These are phyloP conservation scores for Palloptera scutellata DNA, from an alignment of 2,888 invertebrate species.

Conservation along the genomic window DNA sequence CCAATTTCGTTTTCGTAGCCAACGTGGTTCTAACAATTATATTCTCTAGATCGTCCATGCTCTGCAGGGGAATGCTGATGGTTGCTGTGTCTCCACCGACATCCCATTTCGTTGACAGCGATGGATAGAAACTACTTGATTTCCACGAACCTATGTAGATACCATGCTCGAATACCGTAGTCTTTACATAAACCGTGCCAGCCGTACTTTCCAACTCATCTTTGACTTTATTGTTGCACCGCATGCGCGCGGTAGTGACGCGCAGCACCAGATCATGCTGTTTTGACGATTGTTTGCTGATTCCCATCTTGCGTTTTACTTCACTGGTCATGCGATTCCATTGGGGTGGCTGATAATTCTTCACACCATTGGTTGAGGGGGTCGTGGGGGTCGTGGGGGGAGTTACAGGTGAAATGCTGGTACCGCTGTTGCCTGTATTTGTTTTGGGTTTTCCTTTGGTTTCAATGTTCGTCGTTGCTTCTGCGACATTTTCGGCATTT, in stretches of 20 bases:
- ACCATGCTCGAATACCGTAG: conserved; percentile 76
- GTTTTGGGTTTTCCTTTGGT: conserved; percentile 26
- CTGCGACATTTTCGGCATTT: conserved; percentile 15
- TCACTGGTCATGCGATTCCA: conserved; percentile 58
- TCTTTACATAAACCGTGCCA: conserved; percentile 78
- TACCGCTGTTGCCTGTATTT: conserved; percentile 26
- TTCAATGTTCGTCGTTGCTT: conserved; percentile 5
- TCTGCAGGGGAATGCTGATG: conserved; percentile 54
- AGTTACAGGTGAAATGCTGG: conserved; percentile 21
- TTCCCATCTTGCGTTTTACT: conserved; percentile 58
- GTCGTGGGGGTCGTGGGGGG: conserved; percentile 21
- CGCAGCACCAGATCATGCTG: conserved; percentile 49
- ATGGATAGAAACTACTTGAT: conserved; percentile 76
- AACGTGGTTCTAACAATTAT: conserved; percentile 58
- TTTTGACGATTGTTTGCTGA: conserved; percentile 45
- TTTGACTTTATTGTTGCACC: conserved; percentile 63
- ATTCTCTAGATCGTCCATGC: conserved; percentile 52
- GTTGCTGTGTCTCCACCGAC: conserved; percentile 52
- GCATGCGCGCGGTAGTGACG: conserved; percentile 60
- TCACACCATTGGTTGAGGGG: conserved; percentile 32
- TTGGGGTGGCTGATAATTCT: conserved; percentile 32
- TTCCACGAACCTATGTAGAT: conserved; percentile 72
- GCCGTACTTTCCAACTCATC: conserved; percentile 62
- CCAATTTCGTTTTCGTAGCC: conserved; percentile 62
- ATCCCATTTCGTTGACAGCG: conserved; percentile 80